phyloP scores from a whole-genome alignment of 1,140 invertebrate genomes.

The Mya arenaria region DNA sequence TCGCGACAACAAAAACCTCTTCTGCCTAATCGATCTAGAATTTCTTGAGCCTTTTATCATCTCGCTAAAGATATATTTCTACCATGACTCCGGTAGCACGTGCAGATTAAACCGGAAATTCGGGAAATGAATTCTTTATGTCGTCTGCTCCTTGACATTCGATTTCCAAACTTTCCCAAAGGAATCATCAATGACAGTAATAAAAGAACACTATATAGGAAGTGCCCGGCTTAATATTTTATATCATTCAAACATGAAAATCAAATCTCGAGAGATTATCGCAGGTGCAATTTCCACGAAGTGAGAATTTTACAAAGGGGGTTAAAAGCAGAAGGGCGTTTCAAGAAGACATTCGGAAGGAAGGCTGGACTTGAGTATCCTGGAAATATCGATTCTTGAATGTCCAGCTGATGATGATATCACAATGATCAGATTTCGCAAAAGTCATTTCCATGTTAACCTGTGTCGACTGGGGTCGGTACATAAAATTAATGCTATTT shows the following conservation, averaged over 20 bases:
- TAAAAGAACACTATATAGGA: background rate
- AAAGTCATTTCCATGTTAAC: too few relatives aligned
- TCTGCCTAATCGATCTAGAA: background rate
- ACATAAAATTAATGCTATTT: too few relatives aligned
- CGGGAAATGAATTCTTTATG: conserved; percentile 1
- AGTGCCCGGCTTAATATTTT: conserved; percentile 12
- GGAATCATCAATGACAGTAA: background rate
- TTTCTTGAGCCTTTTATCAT: background rate
- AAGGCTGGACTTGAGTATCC: too few relatives aligned
- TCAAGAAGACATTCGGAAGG: too few relatives aligned
- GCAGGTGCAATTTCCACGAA: background rate
- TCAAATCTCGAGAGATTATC: conserved; percentile 25
- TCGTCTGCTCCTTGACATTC: background rate
- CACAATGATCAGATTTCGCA: too few relatives aligned
- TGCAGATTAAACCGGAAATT: background rate
- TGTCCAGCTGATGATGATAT: too few relatives aligned
- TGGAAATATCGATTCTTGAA: too few relatives aligned
- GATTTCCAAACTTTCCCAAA: background rate
- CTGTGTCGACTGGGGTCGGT: too few relatives aligned
- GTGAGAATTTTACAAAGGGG: background rate
- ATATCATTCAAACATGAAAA: conserved; percentile 1
- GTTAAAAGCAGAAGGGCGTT: too few relatives aligned
- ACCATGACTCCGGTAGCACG: background rate
- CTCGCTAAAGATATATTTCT: background rate
- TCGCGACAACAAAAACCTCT: background rate